A percentile compares a stretch with the other conserved stretches of the same genome.
These are phyloP conservation scores for Lutraria rhynchaena DNA, from an alignment of 1,140 invertebrate species.

Conservation along the genomic window DNA sequence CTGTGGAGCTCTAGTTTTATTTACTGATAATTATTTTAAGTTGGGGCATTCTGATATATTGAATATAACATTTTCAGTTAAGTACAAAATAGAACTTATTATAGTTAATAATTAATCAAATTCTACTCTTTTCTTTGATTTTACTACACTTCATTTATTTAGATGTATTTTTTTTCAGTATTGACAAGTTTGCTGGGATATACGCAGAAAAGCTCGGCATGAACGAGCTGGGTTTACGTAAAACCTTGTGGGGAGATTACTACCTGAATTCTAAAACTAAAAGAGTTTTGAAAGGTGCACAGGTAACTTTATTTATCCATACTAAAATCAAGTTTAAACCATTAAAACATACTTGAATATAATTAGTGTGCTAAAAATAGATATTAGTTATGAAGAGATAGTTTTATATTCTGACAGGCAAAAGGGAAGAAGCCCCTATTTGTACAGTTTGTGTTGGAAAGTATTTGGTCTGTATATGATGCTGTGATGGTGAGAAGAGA, in stretches of 20 bases:
- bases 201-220: constrained; percentile 91
- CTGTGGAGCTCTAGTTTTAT: too few species aligned
- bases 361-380: too few species aligned
- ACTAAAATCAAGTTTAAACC: too few species aligned
- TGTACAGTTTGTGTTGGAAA: constrained; percentile 97
- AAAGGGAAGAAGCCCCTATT: constrained; percentile 98
- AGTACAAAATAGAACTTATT: too few species aligned
- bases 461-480: constrained; percentile 96
- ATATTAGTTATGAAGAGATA: too few species aligned
- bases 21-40: too few species aligned
- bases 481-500: constrained; percentile 85
- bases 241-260: constrained; percentile 97
- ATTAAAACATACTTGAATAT: too few species aligned
- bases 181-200: constrained; percentile 92
- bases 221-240: constrained; percentile 86
- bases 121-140: too few species aligned
- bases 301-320: constrained; percentile 84
- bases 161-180: constrained; percentile 82
- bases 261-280: constrained; percentile 95
- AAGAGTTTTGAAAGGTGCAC: constrained; percentile 93
- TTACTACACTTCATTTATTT: too few species aligned
- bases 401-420: constrained; percentile 82
- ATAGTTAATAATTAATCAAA: too few species aligned
- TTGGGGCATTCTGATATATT: too few species aligned
- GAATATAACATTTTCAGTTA: too few species aligned